Base-by-base conservation (phyloP, 1,140 invertebrate genomes). In the Dreissena rostriformis region DNA sequence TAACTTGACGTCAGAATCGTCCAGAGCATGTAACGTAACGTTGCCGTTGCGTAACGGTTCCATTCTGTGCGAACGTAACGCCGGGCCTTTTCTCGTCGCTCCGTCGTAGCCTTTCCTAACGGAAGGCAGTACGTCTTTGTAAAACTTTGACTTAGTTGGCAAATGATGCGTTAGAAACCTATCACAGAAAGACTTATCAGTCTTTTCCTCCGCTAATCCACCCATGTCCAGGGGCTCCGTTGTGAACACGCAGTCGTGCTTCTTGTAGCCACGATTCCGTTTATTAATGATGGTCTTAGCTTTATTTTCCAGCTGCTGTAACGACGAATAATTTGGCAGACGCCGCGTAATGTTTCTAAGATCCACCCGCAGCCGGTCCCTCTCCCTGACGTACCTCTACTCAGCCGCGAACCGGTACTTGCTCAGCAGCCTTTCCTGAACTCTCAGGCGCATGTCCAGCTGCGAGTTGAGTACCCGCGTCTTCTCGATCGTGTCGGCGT, bases 401-500 rank as follows among this genome's bases (percentile, higher is more conserved):
- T 89, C 87, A 0, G 88, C 88, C 0, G 83, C 83, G 0, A 39
- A 26, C 77, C 67, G 79, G 80, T 91, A 89, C 75, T 90, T 88
- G 26, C 61, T 65, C 10, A 91, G 52, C 24, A 91, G 76, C 29
- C 83, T 88, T 80, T 91, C 83, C 70, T 91, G 88, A 15, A 89
- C 66, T 12, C 71, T 14, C 0, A 89, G 84, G n/a, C 86, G 83
- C 70, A 86, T 66, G 49, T 87, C 83, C 14, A 91, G 82, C 67
- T 88, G 80, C 5, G 86, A 85, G 81, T 91, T 91, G 57, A 88
- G 57, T 15, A 91, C 90, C 28, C 89, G 78, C 0, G 91, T 91
- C 72, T 81, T 89, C 81, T 91, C 89, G n/a, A 89, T 88, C 14
- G 84, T 74, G 51, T 88, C 86, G 14, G 91, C 91, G 75, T 91